Percentiles rank a stretch among this genome's conserved stretches.
phyloP scores from a whole-genome alignment of 2,113 vertebrate genomes.

The Hippoglossus stenolepis region DNA sequence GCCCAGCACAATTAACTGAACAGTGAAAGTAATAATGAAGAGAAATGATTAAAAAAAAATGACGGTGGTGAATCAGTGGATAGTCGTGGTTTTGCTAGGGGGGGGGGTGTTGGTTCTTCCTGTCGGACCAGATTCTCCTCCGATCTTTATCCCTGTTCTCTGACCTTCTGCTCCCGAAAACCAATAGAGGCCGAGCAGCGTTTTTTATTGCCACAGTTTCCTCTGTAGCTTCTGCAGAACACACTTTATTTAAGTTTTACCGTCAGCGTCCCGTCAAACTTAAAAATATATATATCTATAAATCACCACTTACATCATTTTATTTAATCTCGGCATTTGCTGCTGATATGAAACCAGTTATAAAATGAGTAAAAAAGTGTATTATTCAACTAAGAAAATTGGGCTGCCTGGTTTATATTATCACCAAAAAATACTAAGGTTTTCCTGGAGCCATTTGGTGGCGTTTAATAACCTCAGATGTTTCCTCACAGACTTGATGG shows the following conservation, averaged over 20 bases:
- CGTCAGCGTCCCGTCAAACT: neutral
- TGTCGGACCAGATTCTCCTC: conserved; percentile 34
- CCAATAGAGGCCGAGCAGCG: conserved; percentile 25
- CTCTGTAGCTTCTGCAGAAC: conserved; percentile 1
- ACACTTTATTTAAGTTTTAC: conserved; percentile 24
- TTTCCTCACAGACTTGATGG: conserved; percentile 22
- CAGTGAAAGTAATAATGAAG: conserved; percentile 60
- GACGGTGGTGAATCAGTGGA: conserved; percentile 27
- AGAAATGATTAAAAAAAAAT: conserved; percentile 3
- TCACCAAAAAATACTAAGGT: neutral
- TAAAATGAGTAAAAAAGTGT: neutral
- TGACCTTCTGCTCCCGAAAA: conserved; percentile 30
- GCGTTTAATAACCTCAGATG: conserved; percentile 29
- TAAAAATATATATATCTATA: neutral
- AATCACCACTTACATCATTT: neutral
- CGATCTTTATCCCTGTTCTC: conserved; percentile 34
- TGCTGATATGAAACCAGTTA: neutral
- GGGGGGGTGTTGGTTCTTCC: conserved; percentile 22
- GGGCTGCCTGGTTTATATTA: neutral
- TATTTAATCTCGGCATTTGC: neutral
- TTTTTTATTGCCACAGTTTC: conserved; percentile 7
- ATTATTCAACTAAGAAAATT: neutral
- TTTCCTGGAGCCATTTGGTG: conserved; percentile 20
- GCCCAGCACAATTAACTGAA: conserved; percentile 23
- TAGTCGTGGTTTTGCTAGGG: conserved; percentile 33